phyloP scores from a whole-genome alignment of 2,797 vertebrate species.

The Geotrypetes seraphini region DNA sequence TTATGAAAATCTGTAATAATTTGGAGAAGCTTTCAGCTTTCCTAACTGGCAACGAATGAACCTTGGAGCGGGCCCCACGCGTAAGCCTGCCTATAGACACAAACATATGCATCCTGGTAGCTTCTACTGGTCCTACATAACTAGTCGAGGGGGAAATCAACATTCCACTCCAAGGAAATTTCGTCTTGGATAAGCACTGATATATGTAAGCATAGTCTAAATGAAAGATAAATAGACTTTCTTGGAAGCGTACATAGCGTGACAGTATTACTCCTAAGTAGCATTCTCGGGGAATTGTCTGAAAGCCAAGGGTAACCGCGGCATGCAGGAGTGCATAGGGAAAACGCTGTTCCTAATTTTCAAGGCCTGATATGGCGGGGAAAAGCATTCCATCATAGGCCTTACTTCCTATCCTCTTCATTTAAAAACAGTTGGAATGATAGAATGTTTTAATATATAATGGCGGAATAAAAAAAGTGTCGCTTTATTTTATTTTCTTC shows the following conservation, averaged over 20 bases:
- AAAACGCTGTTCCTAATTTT: conserved; percentile 7
- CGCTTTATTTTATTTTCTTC: too few species aligned
- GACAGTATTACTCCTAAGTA: conserved; percentile 3
- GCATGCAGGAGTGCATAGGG: neutral
- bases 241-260: too few species aligned
- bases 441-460: too few species aligned
- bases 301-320: conserved; percentile 28
- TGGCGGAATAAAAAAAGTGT: too few species aligned
- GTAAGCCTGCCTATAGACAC: conserved; percentile 1
- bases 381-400: too few species aligned
- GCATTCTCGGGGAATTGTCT: neutral
- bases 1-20: conserved; percentile 1
- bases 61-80: neutral
- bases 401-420: too few species aligned
- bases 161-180: conserved; percentile 8
- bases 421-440: too few species aligned
- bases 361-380: too few species aligned
- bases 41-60: neutral
- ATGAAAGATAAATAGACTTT: conserved; percentile 1
- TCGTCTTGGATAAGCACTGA: conserved; percentile 1
- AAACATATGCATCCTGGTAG: conserved; percentile 1
- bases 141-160: conserved; percentile 11
- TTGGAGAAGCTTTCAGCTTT: neutral
- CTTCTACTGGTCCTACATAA: conserved; percentile 1
- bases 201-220: neutral